Conservation (phyloP, 2,888 invertebrate genomes). For the Brachylomia viminalis region DNA sequence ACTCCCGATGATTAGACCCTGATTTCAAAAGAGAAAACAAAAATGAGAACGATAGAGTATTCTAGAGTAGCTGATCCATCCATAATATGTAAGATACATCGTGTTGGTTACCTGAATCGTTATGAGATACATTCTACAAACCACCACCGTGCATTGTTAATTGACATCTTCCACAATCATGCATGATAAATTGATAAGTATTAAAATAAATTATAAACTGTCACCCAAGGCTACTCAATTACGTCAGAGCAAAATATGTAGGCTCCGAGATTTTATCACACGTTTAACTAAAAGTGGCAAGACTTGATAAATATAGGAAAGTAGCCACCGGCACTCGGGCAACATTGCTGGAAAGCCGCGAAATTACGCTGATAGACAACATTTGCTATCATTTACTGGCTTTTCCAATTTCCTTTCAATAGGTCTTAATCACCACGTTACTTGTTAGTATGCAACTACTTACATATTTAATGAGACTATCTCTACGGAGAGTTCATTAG, state of each 20-base stretch:
- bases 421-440: constrained; percentile 32
- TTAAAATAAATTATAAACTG: constrained; percentile 24
- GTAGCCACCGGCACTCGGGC: constrained; percentile 42
- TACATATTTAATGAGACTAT: constrained; percentile 8
- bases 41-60: not conserved
- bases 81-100: not conserved
- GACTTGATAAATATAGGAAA: constrained; percentile 60
- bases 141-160: constrained; percentile 49
- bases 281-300: constrained; percentile 44
- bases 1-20: not conserved
- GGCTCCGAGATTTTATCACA: constrained; percentile 39
- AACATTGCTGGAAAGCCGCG: constrained; percentile 55
- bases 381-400: constrained; percentile 43
- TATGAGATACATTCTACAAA: constrained; percentile 26
- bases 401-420: constrained; percentile 53
- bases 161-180: constrained; percentile 43
- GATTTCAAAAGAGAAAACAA: not conserved
- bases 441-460: not conserved
- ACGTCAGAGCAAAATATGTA: constrained; percentile 41
- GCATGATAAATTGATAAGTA: constrained; percentile 30
- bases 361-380: constrained; percentile 52
- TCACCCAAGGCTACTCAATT: constrained; percentile 34
- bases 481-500: constrained; percentile 5
- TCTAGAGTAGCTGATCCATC: not conserved
- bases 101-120: constrained; percentile 47